These are phyloP conservation scores for Agraylea sexmaculata DNA, from an alignment of 1,140 invertebrate species.

Conservation along the genomic window DNA sequence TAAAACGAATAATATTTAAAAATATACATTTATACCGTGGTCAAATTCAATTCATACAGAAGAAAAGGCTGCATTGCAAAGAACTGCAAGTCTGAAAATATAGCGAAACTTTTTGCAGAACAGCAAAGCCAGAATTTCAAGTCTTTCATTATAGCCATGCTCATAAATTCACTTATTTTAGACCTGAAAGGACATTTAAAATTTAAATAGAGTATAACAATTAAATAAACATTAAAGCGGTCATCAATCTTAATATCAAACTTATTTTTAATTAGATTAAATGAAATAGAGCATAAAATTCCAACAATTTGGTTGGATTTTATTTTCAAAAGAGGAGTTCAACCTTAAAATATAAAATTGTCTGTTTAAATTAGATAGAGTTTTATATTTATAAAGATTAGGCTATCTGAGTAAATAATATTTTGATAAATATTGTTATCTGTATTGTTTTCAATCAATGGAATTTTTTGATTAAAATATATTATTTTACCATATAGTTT, in stretches of 20 bases:
- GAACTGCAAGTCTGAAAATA: constrained; percentile 49
- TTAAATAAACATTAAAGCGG: background rate
- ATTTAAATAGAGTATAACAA: background rate
- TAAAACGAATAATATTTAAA: constrained; percentile 9
- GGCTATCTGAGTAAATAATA: too few relatives aligned
- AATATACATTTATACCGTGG: constrained; percentile 26
- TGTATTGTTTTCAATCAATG: too few relatives aligned
- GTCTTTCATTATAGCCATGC: constrained; percentile 45
- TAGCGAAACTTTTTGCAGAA: constrained; percentile 41
- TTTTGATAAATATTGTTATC: too few relatives aligned
- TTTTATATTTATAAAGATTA: too few relatives aligned
- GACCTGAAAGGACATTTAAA: constrained; percentile 25
- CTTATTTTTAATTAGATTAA: background rate
- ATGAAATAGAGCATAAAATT: background rate
- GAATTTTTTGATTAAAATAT: too few relatives aligned
- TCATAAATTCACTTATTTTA: constrained; percentile 42
- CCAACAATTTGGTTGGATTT: background rate
- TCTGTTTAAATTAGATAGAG: background rate
- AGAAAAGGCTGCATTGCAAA: constrained; percentile 45
- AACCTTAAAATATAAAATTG: background rate
- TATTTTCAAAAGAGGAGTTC: background rate
- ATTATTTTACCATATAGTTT: too few relatives aligned
- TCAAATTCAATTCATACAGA: constrained; percentile 38
- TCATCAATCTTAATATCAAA: too few relatives aligned
- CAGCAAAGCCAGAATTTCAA: constrained; percentile 47